A percentile compares a stretch with the other conserved stretches of the same genome.
These are phyloP conservation scores for Euleptes europaea DNA, from an alignment of 2,113 vertebrate species.

Conservation along the genomic window DNA sequence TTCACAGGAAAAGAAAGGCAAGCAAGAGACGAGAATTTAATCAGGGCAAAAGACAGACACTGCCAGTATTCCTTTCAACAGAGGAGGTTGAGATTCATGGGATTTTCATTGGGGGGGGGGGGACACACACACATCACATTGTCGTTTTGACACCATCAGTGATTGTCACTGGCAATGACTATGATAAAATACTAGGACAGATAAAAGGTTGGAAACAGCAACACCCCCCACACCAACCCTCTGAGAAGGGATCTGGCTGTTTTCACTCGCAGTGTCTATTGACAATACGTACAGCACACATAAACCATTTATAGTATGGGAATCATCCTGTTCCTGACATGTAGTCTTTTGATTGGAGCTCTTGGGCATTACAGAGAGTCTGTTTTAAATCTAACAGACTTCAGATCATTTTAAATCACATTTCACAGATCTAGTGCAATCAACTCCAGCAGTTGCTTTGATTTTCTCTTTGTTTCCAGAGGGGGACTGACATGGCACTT, in stretches of 20 bases:
- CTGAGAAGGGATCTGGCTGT: background rate
- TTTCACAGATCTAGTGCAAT: constrained; percentile 5
- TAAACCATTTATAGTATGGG: background rate
- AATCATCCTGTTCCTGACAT: constrained; percentile 2
- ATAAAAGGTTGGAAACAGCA: constrained; percentile 27
- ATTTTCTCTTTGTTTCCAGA: constrained; percentile 20
- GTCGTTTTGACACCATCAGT: constrained; percentile 32
- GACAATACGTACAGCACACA: background rate
- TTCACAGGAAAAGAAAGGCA: constrained; percentile 8
- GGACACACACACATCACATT: constrained; percentile 1
- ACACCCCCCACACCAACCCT: constrained; percentile 7
- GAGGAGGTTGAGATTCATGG: constrained; percentile 9
- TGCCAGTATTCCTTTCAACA: background rate
- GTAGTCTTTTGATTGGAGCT: background rate
- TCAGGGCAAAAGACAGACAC: constrained; percentile 7
- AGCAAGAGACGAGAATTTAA: background rate
- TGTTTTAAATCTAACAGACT: constrained; percentile 18
- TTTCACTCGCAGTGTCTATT: constrained; percentile 7
- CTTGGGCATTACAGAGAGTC: background rate
- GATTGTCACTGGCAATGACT: constrained; percentile 5
- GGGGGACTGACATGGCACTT: background rate
- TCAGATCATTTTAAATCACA: constrained; percentile 14
- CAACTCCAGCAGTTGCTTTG: background rate
- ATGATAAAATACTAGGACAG: constrained; percentile 27
- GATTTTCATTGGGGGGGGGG: background rate